Conservation (phyloP, 2,113 vertebrate genomes). For the Clarias magur region DNA sequence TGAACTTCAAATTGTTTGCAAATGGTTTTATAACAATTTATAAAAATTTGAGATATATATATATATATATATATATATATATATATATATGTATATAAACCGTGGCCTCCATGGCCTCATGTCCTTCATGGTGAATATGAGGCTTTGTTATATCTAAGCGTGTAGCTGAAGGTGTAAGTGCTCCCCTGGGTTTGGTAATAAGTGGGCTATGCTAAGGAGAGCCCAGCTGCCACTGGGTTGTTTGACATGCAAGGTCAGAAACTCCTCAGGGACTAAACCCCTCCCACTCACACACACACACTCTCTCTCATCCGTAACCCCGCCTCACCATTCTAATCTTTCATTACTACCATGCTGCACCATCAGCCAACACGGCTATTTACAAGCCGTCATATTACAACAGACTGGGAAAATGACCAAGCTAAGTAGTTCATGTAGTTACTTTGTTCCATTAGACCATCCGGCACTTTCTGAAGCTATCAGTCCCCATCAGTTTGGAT, state of each 20-base stretch:
- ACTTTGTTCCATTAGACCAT: constrained; percentile 31
- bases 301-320: constrained; percentile 10
- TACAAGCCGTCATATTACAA: constrained; percentile 16
- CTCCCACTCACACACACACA: not conserved
- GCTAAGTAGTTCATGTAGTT: constrained; percentile 29
- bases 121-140: constrained; percentile 37
- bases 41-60: no score
- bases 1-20: no score
- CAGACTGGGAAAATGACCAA: constrained; percentile 5
- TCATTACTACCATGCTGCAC: constrained; percentile 34
- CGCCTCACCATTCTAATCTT: constrained; percentile 23
- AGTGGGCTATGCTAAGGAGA: constrained; percentile 67
- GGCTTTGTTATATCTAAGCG: constrained; percentile 46
- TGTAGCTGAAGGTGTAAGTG: constrained; percentile 55
- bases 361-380: constrained; percentile 11
- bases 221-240: constrained; percentile 62
- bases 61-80: no score
- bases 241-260: constrained; percentile 68
- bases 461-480: constrained; percentile 29
- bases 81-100: no score
- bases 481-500: constrained; percentile 42
- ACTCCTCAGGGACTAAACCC: constrained; percentile 58
- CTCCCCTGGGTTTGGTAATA: constrained; percentile 71
- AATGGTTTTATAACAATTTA: no score
- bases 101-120: constrained; percentile 17